phyloP scores from a whole-genome alignment of 2,113 vertebrate genomes.

The Mesocricetus auratus region DNA sequence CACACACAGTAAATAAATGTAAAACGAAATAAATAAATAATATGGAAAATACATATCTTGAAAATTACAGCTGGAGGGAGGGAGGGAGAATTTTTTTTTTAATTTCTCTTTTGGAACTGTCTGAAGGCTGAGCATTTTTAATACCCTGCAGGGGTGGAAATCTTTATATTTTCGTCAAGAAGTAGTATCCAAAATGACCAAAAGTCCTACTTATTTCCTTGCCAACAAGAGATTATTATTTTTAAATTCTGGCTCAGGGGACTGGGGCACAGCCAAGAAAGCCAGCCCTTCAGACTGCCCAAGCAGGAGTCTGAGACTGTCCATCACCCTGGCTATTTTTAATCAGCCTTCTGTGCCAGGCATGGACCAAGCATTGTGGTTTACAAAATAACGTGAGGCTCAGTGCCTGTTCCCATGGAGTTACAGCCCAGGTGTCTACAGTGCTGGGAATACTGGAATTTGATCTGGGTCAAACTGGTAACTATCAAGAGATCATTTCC shows the following conservation, averaged over 20 bases:
- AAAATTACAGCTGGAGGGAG: background rate
- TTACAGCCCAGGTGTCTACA: background rate
- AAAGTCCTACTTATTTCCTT: constrained; percentile 58
- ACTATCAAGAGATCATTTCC: background rate
- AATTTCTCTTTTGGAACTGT: constrained; percentile 58
- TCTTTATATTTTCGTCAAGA: constrained; percentile 18
- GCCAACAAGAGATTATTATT: constrained; percentile 67
- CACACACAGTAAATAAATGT: background rate
- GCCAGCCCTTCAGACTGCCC: constrained; percentile 38
- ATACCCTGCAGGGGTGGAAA: constrained; percentile 47
- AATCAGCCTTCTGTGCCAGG: constrained; percentile 66
- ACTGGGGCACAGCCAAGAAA: constrained; percentile 24
- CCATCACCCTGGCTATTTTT: constrained; percentile 75
- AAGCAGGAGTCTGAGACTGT: constrained; percentile 53
- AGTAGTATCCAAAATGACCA: constrained; percentile 64
- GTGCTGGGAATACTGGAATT: background rate
- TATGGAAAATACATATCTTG: background rate
- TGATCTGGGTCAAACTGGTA: background rate
- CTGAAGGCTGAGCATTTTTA: constrained; percentile 52
- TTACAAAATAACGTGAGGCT: constrained; percentile 28
- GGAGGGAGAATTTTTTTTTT: background rate
- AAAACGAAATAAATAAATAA: background rate
- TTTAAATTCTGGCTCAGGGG: constrained; percentile 58
- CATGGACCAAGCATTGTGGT: constrained; percentile 35
- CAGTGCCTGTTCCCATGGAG: background rate